Conservation (phyloP, 2,113 vertebrate species). For the Ariopsis seemanni region DNA sequence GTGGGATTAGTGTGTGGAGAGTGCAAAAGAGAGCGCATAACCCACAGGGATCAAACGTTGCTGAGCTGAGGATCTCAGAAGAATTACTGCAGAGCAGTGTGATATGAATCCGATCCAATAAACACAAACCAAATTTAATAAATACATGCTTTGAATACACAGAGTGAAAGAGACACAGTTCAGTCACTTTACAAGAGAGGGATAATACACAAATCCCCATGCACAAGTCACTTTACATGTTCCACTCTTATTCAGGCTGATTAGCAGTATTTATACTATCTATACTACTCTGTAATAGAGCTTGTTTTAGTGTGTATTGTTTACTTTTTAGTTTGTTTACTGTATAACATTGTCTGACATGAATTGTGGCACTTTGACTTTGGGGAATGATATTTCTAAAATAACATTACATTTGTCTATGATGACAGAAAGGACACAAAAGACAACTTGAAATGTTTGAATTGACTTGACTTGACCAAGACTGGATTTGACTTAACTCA, state of each 20-base stretch:
- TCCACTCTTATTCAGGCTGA: neutral
- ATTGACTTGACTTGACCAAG: neutral
- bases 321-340: neutral
- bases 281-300: neutral
- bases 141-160: neutral
- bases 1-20: constrained; percentile 10
- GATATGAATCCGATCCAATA: constrained; percentile 8
- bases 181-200: neutral
- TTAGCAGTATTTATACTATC: neutral
- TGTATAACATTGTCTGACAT: neutral
- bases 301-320: neutral
- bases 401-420: neutral
- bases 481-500: neutral
- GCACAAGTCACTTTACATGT: neutral
- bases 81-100: neutral
- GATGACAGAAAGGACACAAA: neutral
- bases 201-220: neutral
- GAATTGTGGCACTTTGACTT: neutral
- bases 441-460: neutral
- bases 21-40: neutral
- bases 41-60: neutral
- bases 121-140: neutral
- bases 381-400: neutral
- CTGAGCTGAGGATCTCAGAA: neutral
- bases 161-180: neutral